These are phyloP conservation scores for Tauraco hartlaubi DNA, from an alignment of 2,797 vertebrate genomes.

Conservation along the genomic window DNA sequence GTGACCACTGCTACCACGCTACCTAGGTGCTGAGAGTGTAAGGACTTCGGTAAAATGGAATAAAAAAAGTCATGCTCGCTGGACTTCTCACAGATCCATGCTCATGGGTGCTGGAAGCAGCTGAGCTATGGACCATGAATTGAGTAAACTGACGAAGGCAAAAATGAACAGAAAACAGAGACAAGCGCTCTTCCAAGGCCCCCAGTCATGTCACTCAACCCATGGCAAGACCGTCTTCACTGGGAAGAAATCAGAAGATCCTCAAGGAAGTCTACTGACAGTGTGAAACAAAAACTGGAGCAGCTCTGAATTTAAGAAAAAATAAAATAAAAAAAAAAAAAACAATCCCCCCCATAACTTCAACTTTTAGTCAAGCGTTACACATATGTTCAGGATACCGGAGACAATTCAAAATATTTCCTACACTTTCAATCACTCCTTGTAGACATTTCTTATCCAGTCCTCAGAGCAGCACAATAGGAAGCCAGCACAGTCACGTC, in stretches of 20 bases:
- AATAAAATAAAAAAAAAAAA: not conserved
- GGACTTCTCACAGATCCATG: not conserved
- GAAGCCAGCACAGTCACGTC: not conserved
- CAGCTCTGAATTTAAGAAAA: not conserved
- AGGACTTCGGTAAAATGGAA: not conserved
- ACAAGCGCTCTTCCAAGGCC: not conserved
- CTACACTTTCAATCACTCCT: not conserved
- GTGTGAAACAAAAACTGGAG: not conserved
- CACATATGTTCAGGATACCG: not conserved
- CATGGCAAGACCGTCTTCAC: not conserved
- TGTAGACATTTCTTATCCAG: not conserved
- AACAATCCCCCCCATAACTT: accelerated
- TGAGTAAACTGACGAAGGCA: not conserved
- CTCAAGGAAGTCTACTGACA: not conserved
- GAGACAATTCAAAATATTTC: not conserved
- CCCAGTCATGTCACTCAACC: not conserved
- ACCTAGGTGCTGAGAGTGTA: not conserved
- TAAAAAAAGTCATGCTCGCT: not conserved
- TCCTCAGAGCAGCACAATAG: not conserved
- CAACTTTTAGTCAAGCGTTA: not conserved
- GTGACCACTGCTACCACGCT: accelerated
- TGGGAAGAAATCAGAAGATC: not conserved
- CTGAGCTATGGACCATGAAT: not conserved
- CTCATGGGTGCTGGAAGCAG: not conserved
- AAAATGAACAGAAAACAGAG: not conserved